Conservation (phyloP, 1,140 invertebrate genomes). For the Monomorium pharaonis region DNA sequence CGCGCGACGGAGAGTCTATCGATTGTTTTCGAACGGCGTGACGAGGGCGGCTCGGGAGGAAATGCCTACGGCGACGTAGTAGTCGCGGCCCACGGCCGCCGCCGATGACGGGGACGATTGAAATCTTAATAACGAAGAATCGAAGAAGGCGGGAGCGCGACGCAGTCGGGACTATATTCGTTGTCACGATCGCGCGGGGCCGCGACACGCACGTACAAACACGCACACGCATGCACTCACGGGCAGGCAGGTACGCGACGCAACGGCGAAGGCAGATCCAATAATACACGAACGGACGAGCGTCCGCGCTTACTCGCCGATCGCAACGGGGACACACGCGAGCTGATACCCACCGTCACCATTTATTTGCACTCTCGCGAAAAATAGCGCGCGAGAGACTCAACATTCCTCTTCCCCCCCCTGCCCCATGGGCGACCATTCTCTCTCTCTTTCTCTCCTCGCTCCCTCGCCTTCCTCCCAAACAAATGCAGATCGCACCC, state of each 20-base stretch:
- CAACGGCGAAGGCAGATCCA: background rate
- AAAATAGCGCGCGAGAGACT: background rate
- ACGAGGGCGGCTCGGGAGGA: background rate
- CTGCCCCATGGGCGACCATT: no score
- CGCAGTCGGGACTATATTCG: background rate
- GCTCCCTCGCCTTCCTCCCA: background rate
- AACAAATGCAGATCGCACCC: conserved; percentile 47
- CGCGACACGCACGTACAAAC: background rate
- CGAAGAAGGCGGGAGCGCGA: background rate
- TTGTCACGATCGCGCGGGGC: background rate
- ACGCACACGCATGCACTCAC: background rate
- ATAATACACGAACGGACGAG: conserved; percentile 1
- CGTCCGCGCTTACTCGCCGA: background rate
- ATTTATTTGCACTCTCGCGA: conserved; percentile 1
- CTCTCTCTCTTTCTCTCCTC: background rate
- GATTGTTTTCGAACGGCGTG: conserved; percentile 28
- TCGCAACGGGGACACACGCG: background rate
- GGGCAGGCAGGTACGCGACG: background rate
- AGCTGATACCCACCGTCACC: background rate
- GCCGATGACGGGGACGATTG: background rate
- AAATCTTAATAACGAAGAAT: conserved; percentile 13
- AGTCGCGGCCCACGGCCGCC: background rate
- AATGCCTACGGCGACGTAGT: background rate
- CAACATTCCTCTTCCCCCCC: no score
- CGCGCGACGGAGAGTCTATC: conserved; percentile 7